Evolutionary conservation across 1,140 invertebrate species (phyloP), one percentile per base, ranked within the genome.

Genomic region (Anoplolepis gracilipes): DNA sequence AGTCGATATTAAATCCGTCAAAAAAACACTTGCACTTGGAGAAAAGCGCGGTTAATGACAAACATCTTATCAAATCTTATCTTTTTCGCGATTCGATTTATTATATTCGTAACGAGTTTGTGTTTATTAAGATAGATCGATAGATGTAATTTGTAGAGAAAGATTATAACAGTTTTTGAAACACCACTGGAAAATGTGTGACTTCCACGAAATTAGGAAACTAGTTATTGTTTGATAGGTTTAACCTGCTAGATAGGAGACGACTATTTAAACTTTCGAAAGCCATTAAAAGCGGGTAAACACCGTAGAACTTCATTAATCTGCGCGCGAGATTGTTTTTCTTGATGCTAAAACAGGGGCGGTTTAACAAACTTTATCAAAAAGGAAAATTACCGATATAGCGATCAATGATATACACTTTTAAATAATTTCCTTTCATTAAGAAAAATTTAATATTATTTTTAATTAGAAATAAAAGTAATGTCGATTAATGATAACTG

Each of bases 271-370:
- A 77, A 77, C 75, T 62, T 64, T 77, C 28, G 28, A 64, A 62
- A 77, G 59, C 28, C 59, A 77, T 77, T 77, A 77, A 64, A 77
- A 8, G n/a, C n/a, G 30, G 39, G 39, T 10, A 61, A 69, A 61
- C 36, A 42, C 25, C 22, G 61, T 64, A 16, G 28, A 64, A 64
- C 39, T 77, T 77, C 19, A 19, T 77, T 64, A 64, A 64, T 77
- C 6, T 30, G 6, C 19, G 28, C 11, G 28, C 11, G 59, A 64
- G 39, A 77, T 77, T 77, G 72, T 75, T 39, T 75, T 62, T 46
- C 75, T 39, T 42, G 19, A n/a, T 62, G 6, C 57, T 19, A 77
- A 7, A 64, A 33, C 57, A 7, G 19, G 1, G 11, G 6, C 36
- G 16, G n/a, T 30, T 36, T 46, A n/a, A 39, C 6, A 77, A 77